phyloP scores from a whole-genome alignment of 2,113 vertebrate species.

The Pseudolaguvia tuberculata region DNA sequence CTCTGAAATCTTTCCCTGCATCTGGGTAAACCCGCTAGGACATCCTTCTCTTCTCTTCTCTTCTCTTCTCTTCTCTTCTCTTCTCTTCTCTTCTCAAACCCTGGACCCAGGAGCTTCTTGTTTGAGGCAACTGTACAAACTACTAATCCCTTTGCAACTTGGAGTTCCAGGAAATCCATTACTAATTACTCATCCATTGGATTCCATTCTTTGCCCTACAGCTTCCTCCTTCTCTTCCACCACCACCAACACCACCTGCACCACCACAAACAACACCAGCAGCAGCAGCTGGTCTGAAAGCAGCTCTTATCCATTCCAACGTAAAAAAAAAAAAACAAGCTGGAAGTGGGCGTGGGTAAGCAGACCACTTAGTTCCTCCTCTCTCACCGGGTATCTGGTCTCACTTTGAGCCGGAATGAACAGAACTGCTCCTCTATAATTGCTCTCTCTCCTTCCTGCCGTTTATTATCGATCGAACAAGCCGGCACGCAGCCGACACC shows the following conservation, averaged over 20 bases:
- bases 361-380: slow-evolving; percentile 12
- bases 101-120: no score
- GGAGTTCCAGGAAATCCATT: no score
- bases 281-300: slow-evolving; percentile 12
- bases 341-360: slow-evolving; percentile 12
- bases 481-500: slow-evolving; percentile 10
- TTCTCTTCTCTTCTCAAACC: no score
- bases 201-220: neutral
- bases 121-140: no score
- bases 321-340: slow-evolving; percentile 22
- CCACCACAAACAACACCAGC: neutral
- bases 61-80: no score
- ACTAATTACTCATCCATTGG: neutral
- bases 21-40: no score
- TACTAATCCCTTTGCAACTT: no score
- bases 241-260: neutral
- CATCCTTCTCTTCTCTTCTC: no score
- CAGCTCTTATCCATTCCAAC: slow-evolving; percentile 6
- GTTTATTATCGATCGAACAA: slow-evolving; percentile 39
- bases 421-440: slow-evolving; percentile 32
- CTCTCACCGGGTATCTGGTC: slow-evolving; percentile 32
- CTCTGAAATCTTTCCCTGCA: no score
- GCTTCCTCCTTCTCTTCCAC: no score
- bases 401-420: slow-evolving; percentile 33
- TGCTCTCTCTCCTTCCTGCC: slow-evolving; percentile 32